Evolutionary conservation across 1,140 invertebrate species (phyloP).

Genomic region (Prorops nasuta): DNA sequence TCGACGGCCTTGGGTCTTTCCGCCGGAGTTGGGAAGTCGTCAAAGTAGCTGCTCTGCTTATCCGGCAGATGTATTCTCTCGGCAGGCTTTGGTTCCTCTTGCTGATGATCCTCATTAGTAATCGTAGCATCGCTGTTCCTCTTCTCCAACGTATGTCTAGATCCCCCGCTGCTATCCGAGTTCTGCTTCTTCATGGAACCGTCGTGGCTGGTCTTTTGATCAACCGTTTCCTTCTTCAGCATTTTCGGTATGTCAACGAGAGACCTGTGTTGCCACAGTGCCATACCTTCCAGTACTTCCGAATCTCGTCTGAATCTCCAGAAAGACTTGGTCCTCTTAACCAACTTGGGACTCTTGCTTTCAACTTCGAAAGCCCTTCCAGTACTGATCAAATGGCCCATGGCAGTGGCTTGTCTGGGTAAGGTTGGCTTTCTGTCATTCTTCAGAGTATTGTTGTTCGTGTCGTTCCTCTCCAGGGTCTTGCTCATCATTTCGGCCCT

Average conservation of each 20-base stretch:
- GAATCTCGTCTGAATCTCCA: slow-evolving; percentile 75
- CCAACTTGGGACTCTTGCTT: slow-evolving; percentile 57
- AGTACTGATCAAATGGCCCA: slow-evolving; percentile 44
- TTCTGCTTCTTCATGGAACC: slow-evolving; percentile 43
- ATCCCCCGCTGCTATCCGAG: slow-evolving; percentile 45
- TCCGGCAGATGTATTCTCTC: slow-evolving; percentile 49
- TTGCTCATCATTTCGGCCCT: slow-evolving; percentile 17
- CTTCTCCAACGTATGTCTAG: slow-evolving; percentile 43
- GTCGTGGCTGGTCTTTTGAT: slow-evolving; percentile 49
- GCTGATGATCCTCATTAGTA: slow-evolving; percentile 38
- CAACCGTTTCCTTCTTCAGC: slow-evolving; percentile 58
- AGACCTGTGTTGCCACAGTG: slow-evolving; percentile 80
- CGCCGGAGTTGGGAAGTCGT: slow-evolving; percentile 47
- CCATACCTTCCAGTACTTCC: slow-evolving; percentile 79
- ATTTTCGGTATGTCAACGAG: slow-evolving; percentile 65
- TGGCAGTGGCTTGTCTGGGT: slow-evolving; percentile 38
- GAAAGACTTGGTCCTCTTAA: slow-evolving; percentile 81
- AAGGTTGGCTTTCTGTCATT: slow-evolving; percentile 32
- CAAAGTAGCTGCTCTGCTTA: slow-evolving; percentile 40
- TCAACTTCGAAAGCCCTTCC: slow-evolving; percentile 49
- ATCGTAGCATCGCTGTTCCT: slow-evolving; percentile 47
- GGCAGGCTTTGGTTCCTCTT: slow-evolving; percentile 48
- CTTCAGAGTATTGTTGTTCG: slow-evolving; percentile 60
- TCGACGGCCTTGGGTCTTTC: slow-evolving; percentile 57
- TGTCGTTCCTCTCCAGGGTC: slow-evolving; percentile 56